phyloP scores from a whole-genome alignment of 1,140 invertebrate genomes.

The Ostrea edulis region DNA sequence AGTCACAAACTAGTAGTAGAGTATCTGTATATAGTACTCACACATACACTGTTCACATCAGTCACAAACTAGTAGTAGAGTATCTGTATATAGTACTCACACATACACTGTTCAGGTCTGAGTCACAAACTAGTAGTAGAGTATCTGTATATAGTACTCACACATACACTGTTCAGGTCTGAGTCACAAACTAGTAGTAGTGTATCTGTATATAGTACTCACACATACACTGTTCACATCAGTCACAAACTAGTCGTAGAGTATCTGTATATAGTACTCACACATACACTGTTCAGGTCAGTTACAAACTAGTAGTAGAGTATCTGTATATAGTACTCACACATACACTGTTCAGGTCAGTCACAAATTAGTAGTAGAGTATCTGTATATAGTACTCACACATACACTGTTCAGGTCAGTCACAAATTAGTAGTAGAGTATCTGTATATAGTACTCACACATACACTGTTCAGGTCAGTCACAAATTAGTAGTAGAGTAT shows the following conservation, averaged over 20 bases:
- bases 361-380: too few relatives aligned
- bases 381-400: too few relatives aligned
- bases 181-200: background rate
- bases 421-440: too few relatives aligned
- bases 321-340: too few relatives aligned
- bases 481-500: too few relatives aligned
- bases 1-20: background rate
- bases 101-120: constrained; percentile 35
- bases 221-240: constrained; percentile 25
- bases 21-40: too few relatives aligned
- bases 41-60: constrained; percentile 29
- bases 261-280: too few relatives aligned
- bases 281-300: constrained; percentile 33
- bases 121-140: background rate
- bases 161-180: constrained; percentile 32
- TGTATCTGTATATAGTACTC: too few relatives aligned
- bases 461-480: constrained; percentile 32
- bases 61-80: background rate
- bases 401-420: constrained; percentile 34
- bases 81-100: too few relatives aligned
- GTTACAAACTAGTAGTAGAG: background rate
- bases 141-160: too few relatives aligned
- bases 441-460: too few relatives aligned
- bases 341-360: constrained; percentile 35
- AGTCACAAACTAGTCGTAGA: background rate